phyloP scores from a whole-genome alignment of 2,888 invertebrate species.

The Elegia similella region DNA sequence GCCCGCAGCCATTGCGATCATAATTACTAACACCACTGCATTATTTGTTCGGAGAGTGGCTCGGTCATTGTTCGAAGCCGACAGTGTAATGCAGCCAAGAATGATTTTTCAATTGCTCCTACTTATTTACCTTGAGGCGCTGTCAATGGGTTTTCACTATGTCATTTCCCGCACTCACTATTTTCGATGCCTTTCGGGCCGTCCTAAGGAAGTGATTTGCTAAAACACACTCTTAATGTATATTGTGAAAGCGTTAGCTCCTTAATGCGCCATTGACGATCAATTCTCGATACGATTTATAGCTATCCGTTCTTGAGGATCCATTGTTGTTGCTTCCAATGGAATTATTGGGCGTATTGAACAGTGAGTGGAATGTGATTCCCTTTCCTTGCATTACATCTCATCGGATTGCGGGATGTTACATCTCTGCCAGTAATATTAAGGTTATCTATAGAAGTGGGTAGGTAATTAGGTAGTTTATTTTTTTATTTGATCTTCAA shows the following conservation, averaged over 20 bases:
- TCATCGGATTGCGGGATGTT: conserved; percentile 1
- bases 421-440: background rate
- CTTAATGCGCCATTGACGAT: conserved; percentile 75
- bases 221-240: conserved; percentile 77
- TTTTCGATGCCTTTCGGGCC: conserved; percentile 57
- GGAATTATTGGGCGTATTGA: conserved; percentile 49
- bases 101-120: conserved; percentile 77
- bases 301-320: conserved; percentile 65
- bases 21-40: conserved; percentile 52
- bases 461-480: too few species aligned
- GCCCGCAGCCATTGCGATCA: conserved; percentile 42
- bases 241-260: conserved; percentile 69
- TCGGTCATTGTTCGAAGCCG: conserved; percentile 49
- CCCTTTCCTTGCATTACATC: conserved; percentile 16
- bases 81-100: conserved; percentile 49
- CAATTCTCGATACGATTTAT: conserved; percentile 71
- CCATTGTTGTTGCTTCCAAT: conserved; percentile 64
- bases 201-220: conserved; percentile 74
- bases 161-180: conserved; percentile 77
- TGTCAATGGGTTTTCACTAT: conserved; percentile 62
- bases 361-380: conserved; percentile 17
- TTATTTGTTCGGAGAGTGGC: conserved; percentile 52
- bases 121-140: conserved; percentile 66
- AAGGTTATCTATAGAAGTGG: background rate
- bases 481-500: too few species aligned